phyloP scores from a whole-genome alignment of 2,888 invertebrate species.

The Eristalinus sepulchralis region DNA sequence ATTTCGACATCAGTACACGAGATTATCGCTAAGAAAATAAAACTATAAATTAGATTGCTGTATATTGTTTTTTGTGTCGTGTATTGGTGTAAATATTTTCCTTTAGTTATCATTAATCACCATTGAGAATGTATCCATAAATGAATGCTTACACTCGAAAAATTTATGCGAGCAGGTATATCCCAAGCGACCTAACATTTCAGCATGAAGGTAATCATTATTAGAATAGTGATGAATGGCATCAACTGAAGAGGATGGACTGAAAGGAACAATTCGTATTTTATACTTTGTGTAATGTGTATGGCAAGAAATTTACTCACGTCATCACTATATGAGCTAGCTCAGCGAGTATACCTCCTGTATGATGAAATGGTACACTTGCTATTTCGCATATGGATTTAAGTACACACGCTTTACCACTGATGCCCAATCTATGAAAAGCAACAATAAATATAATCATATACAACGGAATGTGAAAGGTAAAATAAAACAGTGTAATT shows the following conservation, averaged over 20 bases:
- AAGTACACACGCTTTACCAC: constrained; percentile 87
- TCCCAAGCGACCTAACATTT: constrained; percentile 84
- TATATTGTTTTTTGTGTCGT: neutral
- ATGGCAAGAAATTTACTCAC: constrained; percentile 81
- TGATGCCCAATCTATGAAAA: constrained; percentile 83
- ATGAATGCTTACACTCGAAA: constrained; percentile 75
- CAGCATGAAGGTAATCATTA: constrained; percentile 88
- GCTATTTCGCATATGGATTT: constrained; percentile 90
- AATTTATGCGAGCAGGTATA: constrained; percentile 76
- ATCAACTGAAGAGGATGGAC: constrained; percentile 88
- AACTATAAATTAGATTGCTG: constrained; percentile 27
- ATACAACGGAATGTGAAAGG: too few species aligned
- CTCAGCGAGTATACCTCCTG: constrained; percentile 88
- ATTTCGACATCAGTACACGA: constrained; percentile 77
- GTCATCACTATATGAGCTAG: constrained; percentile 88
- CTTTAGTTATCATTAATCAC: constrained; percentile 40
- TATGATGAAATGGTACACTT: constrained; percentile 85
- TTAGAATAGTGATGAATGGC: constrained; percentile 84
- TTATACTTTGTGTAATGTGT: neutral
- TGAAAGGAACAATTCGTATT: constrained; percentile 75
- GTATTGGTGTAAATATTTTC: neutral
- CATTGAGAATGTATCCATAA: constrained; percentile 77
- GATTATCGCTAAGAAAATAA: constrained; percentile 72
- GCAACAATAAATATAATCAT: neutral
- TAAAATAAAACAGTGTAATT: too few species aligned